A percentile compares a stretch with the other conserved stretches of the same genome.
Evolutionary conservation across 2,797 vertebrate genomes (phyloP).

Genomic region (Harpagifer antarcticus): DNA sequence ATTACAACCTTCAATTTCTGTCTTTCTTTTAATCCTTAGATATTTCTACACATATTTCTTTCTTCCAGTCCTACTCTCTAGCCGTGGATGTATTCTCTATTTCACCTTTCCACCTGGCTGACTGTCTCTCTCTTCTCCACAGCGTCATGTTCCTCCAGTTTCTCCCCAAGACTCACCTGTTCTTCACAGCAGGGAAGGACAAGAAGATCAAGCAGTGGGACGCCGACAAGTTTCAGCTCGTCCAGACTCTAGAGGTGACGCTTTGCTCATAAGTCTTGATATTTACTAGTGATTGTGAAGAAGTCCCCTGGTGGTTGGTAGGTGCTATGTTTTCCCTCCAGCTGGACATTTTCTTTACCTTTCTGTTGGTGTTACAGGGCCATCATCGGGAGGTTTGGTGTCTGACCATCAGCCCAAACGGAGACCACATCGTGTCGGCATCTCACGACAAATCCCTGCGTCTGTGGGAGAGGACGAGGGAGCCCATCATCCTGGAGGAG

Average conservation of each 20-base stretch:
- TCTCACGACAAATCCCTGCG: slow-evolving; percentile 97
- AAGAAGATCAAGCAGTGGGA: slow-evolving; percentile 98
- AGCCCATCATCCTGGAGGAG: slow-evolving; percentile 95
- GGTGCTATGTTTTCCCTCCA: background rate
- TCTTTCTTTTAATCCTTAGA: background rate
- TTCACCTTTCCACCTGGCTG: background rate
- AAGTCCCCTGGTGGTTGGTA: too few relatives aligned
- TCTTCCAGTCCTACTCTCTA: too few relatives aligned
- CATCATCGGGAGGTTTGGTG: slow-evolving; percentile 97
- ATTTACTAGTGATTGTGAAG: background rate
- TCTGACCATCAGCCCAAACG: slow-evolving; percentile 93
- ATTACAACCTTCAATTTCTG: background rate
- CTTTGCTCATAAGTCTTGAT: background rate
- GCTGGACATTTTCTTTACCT: background rate
- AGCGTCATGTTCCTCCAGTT: slow-evolving; percentile 98
- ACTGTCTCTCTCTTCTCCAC: slow-evolving; percentile 20
- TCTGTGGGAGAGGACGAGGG: slow-evolving; percentile 96
- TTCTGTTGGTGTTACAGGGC: slow-evolving; percentile 81
- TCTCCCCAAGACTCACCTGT: slow-evolving; percentile 96
- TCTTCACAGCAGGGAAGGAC: slow-evolving; percentile 98
- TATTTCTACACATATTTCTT: background rate
- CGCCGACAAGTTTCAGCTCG: slow-evolving; percentile 95
- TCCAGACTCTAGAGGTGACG: slow-evolving; percentile 95
- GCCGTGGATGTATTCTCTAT: too few relatives aligned
- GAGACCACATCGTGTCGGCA: slow-evolving; percentile 92